Conservation (phyloP, 2,113 vertebrate species). For the Hippopotamus amphibius region DNA sequence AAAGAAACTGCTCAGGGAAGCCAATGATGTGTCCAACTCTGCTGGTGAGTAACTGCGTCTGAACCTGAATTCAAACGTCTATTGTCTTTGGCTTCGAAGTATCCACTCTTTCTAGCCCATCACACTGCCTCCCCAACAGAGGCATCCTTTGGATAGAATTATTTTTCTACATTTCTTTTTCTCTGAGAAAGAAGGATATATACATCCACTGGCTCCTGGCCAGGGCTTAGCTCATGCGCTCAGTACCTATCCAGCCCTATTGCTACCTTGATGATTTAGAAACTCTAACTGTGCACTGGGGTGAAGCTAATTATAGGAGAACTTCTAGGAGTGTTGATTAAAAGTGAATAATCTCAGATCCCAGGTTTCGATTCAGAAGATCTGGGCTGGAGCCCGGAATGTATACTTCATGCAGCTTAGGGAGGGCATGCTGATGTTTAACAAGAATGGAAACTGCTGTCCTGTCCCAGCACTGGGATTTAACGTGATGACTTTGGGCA, state of each 20-base stretch:
- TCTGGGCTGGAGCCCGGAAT: not conserved
- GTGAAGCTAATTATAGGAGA: not conserved
- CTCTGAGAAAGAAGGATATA: not conserved
- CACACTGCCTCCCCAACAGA: not conserved
- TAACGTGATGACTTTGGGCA: not conserved
- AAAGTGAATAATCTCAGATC: not conserved
- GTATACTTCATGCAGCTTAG: not conserved
- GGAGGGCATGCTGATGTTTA: not conserved
- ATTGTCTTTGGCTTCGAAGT: not conserved
- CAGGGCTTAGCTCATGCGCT: not conserved
- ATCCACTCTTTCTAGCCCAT: not conserved
- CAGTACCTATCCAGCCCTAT: rapidly evolving
- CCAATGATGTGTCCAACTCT: not conserved
- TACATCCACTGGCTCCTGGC: not conserved
- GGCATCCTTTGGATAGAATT: not conserved
- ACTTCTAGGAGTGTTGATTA: not conserved
- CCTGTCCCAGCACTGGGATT: no score
- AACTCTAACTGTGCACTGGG: not conserved
- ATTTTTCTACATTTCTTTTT: not conserved
- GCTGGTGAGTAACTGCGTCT: not conserved
- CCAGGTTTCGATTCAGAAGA: not conserved
- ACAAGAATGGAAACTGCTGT: not conserved
- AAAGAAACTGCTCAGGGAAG: not conserved
- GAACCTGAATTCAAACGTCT: not conserved
- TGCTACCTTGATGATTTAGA: not conserved